These are phyloP conservation scores for Montipora capricornis DNA, from an alignment of 64 coral and sea anemone species.

Conservation along the genomic window DNA sequence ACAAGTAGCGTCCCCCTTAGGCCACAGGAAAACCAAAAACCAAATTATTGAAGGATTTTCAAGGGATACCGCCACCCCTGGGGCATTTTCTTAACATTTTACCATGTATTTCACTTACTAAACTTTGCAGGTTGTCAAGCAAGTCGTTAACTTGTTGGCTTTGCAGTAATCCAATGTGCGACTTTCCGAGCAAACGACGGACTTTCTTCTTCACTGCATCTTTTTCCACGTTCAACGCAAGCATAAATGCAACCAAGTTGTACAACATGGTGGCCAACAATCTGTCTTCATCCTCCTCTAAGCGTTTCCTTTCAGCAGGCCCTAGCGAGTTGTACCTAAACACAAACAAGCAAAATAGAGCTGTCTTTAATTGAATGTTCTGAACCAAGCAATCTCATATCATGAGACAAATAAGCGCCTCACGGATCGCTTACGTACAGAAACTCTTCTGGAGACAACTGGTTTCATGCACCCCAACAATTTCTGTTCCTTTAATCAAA, in stretches of 20 bases:
- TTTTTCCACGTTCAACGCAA: conserved; percentile 78
- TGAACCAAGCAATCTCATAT: too few species aligned
- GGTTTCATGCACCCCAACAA: too few species aligned
- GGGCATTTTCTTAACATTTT: neutral
- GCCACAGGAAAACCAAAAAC: too few species aligned
- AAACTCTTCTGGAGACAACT: too few species aligned
- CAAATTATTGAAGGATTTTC: too few species aligned
- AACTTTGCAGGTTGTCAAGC: conserved; percentile 75
- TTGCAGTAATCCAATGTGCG: conserved; percentile 90
- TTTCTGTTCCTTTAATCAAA: too few species aligned
- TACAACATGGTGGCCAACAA: conserved; percentile 89
- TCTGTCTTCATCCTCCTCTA: conserved; percentile 94
- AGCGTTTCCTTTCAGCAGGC: conserved; percentile 86
- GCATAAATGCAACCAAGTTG: conserved; percentile 94
- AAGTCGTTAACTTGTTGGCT: conserved; percentile 90
- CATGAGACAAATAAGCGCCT: too few species aligned
- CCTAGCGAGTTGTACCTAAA: conserved; percentile 82
- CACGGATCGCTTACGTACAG: too few species aligned
- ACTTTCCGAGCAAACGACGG: conserved; percentile 86
- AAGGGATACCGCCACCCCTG: neutral
- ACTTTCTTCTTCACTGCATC: conserved; percentile 83
- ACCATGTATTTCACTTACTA: conserved; percentile 64
- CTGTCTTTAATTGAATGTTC: neutral
- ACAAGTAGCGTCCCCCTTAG: too few species aligned
- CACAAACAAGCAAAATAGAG: neutral